Evolutionary conservation across 2,888 invertebrate genomes (phyloP).

Genomic region (Limnephilus lunatus): DNA sequence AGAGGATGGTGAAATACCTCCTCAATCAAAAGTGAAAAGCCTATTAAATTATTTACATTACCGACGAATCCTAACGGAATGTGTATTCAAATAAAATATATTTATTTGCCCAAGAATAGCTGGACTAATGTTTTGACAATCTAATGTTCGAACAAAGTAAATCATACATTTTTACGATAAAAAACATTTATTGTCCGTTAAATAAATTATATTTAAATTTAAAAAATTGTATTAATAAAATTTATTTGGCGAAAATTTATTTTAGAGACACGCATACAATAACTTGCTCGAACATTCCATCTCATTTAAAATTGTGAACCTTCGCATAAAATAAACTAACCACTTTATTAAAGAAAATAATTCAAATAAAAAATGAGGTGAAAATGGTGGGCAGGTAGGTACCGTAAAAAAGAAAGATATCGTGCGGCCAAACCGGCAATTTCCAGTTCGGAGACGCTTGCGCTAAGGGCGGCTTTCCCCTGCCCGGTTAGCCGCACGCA

Average conservation of each 20-base stretch:
- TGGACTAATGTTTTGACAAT: background rate
- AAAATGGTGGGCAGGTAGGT: slow-evolving; percentile 27
- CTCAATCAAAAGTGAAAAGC: too few relatives aligned
- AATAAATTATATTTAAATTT: background rate
- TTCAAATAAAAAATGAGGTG: slow-evolving; percentile 19
- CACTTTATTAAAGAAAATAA: slow-evolving; percentile 41
- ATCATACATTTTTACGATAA: too few relatives aligned
- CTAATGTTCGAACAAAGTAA: background rate
- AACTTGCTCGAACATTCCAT: background rate
- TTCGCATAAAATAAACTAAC: slow-evolving; percentile 2
- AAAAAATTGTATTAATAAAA: background rate
- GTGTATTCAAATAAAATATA: background rate
- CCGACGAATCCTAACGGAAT: too few relatives aligned
- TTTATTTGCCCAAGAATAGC: background rate
- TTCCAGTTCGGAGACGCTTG: slow-evolving; percentile 16
- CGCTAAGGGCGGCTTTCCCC: slow-evolving; percentile 52
- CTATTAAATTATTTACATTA: too few relatives aligned
- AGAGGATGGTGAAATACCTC: too few relatives aligned
- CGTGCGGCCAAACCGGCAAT: slow-evolving; percentile 33
- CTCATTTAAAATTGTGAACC: background rate
- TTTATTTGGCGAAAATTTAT: background rate
- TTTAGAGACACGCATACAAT: background rate
- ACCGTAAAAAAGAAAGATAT: slow-evolving; percentile 22
- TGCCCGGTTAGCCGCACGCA: slow-evolving; percentile 56
- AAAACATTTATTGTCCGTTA: too few relatives aligned